Percentiles rank a stretch among this genome's conserved stretches.
phyloP scores from a whole-genome alignment of 2,888 invertebrate species.

The Drosophila tanythrix region DNA sequence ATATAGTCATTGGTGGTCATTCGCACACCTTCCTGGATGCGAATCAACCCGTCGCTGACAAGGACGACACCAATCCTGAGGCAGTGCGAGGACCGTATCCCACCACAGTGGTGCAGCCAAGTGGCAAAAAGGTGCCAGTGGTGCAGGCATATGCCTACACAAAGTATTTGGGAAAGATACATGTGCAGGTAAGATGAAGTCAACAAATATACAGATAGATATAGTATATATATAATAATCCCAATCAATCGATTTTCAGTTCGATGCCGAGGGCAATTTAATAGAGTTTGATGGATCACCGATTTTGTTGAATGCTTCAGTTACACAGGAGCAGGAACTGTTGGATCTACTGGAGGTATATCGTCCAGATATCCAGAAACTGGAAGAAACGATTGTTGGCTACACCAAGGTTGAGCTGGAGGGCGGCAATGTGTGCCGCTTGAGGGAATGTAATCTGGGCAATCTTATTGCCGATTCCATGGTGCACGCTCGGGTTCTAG shows the following conservation, averaged over 20 bases:
- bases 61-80: slow-evolving; percentile 52
- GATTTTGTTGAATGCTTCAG: slow-evolving; percentile 88
- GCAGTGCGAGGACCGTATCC: slow-evolving; percentile 90
- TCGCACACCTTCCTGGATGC: slow-evolving; percentile 95
- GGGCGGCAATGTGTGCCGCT: slow-evolving; percentile 88
- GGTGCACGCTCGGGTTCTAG: slow-evolving; percentile 86
- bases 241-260: slow-evolving; percentile 81
- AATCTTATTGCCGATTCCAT: slow-evolving; percentile 92
- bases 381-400: slow-evolving; percentile 88
- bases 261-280: slow-evolving; percentile 91
- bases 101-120: slow-evolving; percentile 88
- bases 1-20: slow-evolving; percentile 96
- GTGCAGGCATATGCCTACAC: slow-evolving; percentile 96
- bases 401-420: slow-evolving; percentile 89
- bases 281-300: slow-evolving; percentile 90
- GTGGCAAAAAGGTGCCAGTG: slow-evolving; percentile 91
- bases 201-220: neutral
- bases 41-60: slow-evolving; percentile 85
- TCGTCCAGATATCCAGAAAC: slow-evolving; percentile 86
- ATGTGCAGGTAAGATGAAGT: slow-evolving; percentile 84
- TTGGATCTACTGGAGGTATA: slow-evolving; percentile 88
- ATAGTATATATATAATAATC: neutral
- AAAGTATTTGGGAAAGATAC: slow-evolving; percentile 94
- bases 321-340: slow-evolving; percentile 89
- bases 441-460: slow-evolving; percentile 93